These are phyloP conservation scores for Hyposoter didymator DNA, from an alignment of 2,888 invertebrate genomes.

Conservation along the genomic window DNA sequence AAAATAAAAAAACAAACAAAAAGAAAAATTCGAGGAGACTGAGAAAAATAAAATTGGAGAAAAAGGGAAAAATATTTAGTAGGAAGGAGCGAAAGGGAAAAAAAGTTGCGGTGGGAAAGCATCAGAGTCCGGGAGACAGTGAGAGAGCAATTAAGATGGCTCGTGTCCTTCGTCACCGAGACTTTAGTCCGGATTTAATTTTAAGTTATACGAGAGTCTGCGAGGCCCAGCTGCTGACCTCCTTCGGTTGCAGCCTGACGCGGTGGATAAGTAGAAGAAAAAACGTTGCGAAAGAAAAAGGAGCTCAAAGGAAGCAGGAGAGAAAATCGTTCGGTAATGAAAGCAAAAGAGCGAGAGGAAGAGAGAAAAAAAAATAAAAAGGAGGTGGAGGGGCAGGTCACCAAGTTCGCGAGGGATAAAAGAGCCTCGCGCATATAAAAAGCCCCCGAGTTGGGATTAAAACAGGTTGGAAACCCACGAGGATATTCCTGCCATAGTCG, in stretches of 20 bases:
- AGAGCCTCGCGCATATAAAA: constrained; percentile 27
- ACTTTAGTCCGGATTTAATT: constrained; percentile 72
- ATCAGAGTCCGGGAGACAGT: constrained; percentile 63
- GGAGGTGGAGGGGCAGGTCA: constrained; percentile 34
- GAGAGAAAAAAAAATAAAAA: background rate
- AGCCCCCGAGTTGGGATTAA: constrained; percentile 58
- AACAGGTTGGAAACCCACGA: constrained; percentile 39
- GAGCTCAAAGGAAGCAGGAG: constrained; percentile 9
- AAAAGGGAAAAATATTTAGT: no score
- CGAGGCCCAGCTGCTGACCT: constrained; percentile 49
- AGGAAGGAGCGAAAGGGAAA: no score
- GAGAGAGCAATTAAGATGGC: constrained; percentile 67
- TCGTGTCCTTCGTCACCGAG: constrained; percentile 71
- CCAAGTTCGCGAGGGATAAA: constrained; percentile 56
- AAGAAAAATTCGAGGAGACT: no score
- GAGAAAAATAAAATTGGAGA: no score
- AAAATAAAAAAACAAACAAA: no score
- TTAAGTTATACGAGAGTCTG: constrained; percentile 67
- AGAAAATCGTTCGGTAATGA: constrained; percentile 40
- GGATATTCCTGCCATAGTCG: constrained; percentile 44
- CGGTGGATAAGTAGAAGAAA: constrained; percentile 52
- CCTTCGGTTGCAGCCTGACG: constrained; percentile 60
- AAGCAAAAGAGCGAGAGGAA: constrained; percentile 17
- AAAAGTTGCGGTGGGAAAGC: constrained; percentile 31
- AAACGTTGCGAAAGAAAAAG: constrained; percentile 31